phyloP scores from a whole-genome alignment of 2,797 vertebrate species.

The Hyperoplus immaculatus region DNA sequence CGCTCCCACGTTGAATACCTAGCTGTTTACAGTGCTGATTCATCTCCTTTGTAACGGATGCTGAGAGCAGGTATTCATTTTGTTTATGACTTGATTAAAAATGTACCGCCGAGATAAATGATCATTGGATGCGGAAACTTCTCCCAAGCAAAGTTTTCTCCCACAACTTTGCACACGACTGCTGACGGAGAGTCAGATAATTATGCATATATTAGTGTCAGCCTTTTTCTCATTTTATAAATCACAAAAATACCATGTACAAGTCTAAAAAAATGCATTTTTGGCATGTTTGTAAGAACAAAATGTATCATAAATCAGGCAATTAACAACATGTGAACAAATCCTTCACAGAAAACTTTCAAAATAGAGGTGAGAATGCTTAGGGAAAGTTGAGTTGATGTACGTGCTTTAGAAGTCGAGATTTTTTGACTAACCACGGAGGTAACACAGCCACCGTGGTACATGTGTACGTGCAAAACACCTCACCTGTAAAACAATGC shows the following conservation, averaged over 20 bases:
- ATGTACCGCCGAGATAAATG: slow-evolving; percentile 59
- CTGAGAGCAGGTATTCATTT: slow-evolving; percentile 70
- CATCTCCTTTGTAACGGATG: slow-evolving; percentile 52
- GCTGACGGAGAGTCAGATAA: slow-evolving; percentile 43
- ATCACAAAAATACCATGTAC: no score
- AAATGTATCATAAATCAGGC: no score
- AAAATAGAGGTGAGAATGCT: no score
- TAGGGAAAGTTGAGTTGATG: no score
- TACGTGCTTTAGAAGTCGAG: no score
- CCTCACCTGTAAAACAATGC: slow-evolving; percentile 67
- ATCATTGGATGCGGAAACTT: slow-evolving; percentile 40
- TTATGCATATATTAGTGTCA: no score
- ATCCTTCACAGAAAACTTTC: no score
- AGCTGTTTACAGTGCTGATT: slow-evolving; percentile 59
- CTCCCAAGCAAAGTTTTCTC: slow-evolving; percentile 18
- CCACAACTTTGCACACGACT: slow-evolving; percentile 34
- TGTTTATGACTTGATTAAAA: slow-evolving; percentile 65
- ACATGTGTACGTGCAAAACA: slow-evolving; percentile 65
- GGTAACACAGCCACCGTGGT: slow-evolving; percentile 26
- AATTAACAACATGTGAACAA: no score
- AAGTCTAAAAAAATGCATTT: no score
- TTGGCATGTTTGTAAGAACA: no score
- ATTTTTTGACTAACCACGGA: slow-evolving; percentile 40
- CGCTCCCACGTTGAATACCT: slow-evolving; percentile 26
- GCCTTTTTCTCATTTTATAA: no score